Percentiles rank a stretch among this genome's conserved stretches.
phyloP scores from a whole-genome alignment of 2,888 invertebrate genomes.

The Amphipyra berbera region DNA sequence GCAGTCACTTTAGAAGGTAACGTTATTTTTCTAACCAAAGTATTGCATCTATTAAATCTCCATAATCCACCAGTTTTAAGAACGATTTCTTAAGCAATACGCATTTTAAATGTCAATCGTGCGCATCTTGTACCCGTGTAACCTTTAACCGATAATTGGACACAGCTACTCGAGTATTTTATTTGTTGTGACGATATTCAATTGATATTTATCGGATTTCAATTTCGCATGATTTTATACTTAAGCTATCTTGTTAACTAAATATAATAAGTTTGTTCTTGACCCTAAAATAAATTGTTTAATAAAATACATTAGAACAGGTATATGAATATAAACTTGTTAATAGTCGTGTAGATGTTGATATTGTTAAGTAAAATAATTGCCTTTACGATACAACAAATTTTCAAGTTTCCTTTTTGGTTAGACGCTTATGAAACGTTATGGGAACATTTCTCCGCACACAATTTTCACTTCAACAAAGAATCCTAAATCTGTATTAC shows the following conservation, averaged over 20 bases:
- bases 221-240: slow-evolving; percentile 42
- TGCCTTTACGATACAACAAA: background rate
- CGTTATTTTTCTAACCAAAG: slow-evolving; percentile 24
- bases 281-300: slow-evolving; percentile 32
- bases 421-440: slow-evolving; percentile 27
- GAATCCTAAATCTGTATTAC: slow-evolving; percentile 36
- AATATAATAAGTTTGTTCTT: slow-evolving; percentile 35
- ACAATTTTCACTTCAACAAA: slow-evolving; percentile 44
- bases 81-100: slow-evolving; percentile 61
- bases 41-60: slow-evolving; percentile 41
- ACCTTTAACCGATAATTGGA: slow-evolving; percentile 64
- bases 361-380: background rate
- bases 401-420: background rate
- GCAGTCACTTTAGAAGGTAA: slow-evolving; percentile 38
- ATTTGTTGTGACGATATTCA: slow-evolving; percentile 48
- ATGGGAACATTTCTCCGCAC: slow-evolving; percentile 38
- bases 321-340: background rate
- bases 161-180: slow-evolving; percentile 52
- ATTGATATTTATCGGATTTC: slow-evolving; percentile 44
- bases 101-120: slow-evolving; percentile 68
- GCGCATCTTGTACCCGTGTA: slow-evolving; percentile 54
- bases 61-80: slow-evolving; percentile 39
- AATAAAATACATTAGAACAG: slow-evolving; percentile 23
- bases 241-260: slow-evolving; percentile 25
- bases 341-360: background rate